Percentiles rank a stretch among this genome's conserved stretches.
Evolutionary conservation across 2,113 vertebrate genomes (phyloP).

Genomic region (Montifringilla adamsi): DNA sequence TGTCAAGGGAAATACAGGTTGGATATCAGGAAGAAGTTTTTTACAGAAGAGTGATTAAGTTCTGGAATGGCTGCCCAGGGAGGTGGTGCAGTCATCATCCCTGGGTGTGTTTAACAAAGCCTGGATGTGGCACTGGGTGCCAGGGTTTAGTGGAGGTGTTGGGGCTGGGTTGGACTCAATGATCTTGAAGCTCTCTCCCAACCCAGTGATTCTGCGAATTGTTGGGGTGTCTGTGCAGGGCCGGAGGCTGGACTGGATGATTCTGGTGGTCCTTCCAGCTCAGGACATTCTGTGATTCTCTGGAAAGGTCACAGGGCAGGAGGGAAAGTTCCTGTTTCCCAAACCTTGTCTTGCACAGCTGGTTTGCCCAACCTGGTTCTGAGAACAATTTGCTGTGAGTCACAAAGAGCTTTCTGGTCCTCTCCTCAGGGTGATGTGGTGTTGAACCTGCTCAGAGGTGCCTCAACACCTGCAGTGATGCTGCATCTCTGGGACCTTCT

Average conservation of each 20-base stretch:
- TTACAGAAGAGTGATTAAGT: too few relatives aligned
- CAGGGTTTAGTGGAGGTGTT: too few relatives aligned
- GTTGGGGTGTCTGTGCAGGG: neutral
- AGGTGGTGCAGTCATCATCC: too few relatives aligned
- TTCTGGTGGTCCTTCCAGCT: neutral
- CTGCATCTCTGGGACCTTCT: neutral
- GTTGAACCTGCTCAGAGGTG: neutral
- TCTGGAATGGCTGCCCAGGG: too few relatives aligned
- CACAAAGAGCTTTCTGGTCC: too few relatives aligned
- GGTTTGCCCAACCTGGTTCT: neutral
- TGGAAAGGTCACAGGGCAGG: neutral
- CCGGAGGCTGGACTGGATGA: rapidly evolving
- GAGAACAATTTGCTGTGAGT: too few relatives aligned
- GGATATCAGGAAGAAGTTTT: too few relatives aligned
- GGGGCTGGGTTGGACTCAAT: too few relatives aligned
- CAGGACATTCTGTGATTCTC: neutral
- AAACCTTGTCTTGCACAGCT: neutral
- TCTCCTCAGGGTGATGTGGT: rapidly evolving
- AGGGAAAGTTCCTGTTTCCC: neutral
- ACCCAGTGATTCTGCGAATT: neutral
- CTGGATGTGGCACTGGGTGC: too few relatives aligned
- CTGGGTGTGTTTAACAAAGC: too few relatives aligned
- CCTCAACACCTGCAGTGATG: neutral
- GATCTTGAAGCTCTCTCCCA: too few relatives aligned
- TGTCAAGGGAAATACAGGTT: too few relatives aligned